Percentiles rank a stretch among this genome's conserved stretches.
phyloP scores from a whole-genome alignment of 2,113 vertebrate genomes.

The Macaca nemestrina region DNA sequence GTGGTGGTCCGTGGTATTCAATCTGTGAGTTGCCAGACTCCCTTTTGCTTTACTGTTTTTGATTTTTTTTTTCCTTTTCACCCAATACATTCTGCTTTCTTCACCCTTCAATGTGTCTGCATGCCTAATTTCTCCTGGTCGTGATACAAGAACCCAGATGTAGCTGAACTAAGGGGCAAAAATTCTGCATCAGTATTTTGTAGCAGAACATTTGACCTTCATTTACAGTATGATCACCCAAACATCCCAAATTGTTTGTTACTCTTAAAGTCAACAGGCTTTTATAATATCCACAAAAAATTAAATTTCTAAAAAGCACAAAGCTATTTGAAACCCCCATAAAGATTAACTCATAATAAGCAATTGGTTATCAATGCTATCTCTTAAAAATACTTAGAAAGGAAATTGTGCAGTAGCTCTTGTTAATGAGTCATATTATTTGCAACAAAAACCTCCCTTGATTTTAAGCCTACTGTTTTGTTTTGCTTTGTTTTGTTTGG shows the following conservation, averaged over 20 bases:
- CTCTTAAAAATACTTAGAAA: background rate
- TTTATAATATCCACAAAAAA: background rate
- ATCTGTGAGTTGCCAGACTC: too few relatives aligned
- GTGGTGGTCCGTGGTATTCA: too few relatives aligned
- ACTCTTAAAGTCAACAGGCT: background rate
- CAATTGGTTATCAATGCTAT: background rate
- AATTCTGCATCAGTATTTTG: too few relatives aligned
- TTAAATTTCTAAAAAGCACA: background rate
- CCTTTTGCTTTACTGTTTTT: too few relatives aligned
- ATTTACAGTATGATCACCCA: background rate
- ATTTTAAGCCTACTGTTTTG: background rate
- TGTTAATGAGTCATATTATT: background rate
- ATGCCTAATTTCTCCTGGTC: too few relatives aligned
- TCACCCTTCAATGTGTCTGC: too few relatives aligned
- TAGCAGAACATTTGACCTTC: background rate
- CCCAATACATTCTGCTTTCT: too few relatives aligned
- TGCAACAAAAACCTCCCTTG: background rate
- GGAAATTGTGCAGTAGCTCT: background rate
- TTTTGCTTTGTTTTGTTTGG: background rate
- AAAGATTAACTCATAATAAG: background rate
- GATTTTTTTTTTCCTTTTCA: too few relatives aligned
- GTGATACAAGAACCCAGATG: too few relatives aligned
- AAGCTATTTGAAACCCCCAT: background rate
- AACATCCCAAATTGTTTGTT: background rate
- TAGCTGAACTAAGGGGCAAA: too few relatives aligned